Percentiles rank a stretch among this genome's conserved stretches.
These are phyloP conservation scores for Drosophila insularis DNA, from an alignment of 1,140 invertebrate species.

Conservation along the genomic window DNA sequence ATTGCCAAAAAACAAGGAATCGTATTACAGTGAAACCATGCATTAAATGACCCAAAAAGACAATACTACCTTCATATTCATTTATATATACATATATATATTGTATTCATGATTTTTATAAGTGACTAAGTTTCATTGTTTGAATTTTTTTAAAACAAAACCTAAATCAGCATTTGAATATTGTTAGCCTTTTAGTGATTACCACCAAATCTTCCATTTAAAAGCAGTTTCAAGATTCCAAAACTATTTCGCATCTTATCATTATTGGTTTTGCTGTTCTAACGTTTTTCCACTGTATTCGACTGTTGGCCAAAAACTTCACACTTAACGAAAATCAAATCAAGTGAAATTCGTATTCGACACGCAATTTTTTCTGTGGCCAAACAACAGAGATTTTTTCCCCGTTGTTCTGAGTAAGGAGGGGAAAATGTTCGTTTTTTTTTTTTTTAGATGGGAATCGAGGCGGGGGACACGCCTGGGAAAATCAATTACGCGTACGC, in stretches of 20 bases:
- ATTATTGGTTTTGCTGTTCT: background rate
- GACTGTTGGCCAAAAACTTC: constrained; percentile 4
- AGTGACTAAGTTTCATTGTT: too few species aligned
- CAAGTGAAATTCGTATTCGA: constrained; percentile 56
- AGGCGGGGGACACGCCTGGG: constrained; percentile 21
- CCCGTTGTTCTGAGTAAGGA: constrained; percentile 11
- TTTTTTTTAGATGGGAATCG: constrained; percentile 1
- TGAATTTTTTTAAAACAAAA: too few species aligned
- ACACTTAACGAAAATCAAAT: constrained; percentile 39
- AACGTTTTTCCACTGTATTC: background rate
- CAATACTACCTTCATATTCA: too few species aligned
- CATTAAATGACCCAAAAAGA: background rate
- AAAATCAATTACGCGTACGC: constrained; percentile 61
- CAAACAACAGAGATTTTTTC: constrained; percentile 27
- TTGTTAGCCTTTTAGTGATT: too few species aligned
- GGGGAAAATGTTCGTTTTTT: constrained; percentile 16
- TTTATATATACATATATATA: too few species aligned
- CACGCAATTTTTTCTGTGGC: constrained; percentile 41
- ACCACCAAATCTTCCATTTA: background rate
- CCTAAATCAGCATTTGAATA: too few species aligned
- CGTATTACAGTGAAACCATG: constrained; percentile 1
- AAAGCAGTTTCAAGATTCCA: too few species aligned
- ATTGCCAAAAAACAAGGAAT: constrained; percentile 34
- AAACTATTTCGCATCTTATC: background rate
- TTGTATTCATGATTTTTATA: too few species aligned